Percentiles rank a stretch among this genome's conserved stretches.
These are phyloP conservation scores for Trachops cirrhosus DNA, from an alignment of 2,797 vertebrate species.

Conservation along the genomic window DNA sequence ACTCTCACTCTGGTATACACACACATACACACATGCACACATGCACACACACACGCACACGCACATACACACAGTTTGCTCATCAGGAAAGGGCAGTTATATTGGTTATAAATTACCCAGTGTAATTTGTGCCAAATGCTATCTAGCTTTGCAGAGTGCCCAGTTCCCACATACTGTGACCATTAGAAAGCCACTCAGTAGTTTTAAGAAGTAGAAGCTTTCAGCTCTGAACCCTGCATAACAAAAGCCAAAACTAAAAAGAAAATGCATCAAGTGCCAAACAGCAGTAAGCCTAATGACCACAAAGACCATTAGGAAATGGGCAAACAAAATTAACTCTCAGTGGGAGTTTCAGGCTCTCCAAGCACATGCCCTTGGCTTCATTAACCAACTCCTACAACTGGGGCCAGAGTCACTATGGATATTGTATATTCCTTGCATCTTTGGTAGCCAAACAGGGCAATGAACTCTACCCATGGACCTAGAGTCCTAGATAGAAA, in stretches of 20 bases:
- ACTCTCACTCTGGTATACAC: not conserved
- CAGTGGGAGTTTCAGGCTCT: constrained; percentile 27
- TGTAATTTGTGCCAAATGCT: not conserved
- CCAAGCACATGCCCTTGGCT: not conserved
- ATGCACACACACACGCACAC: too few species aligned
- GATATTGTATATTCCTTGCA: not conserved
- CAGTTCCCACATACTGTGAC: not conserved
- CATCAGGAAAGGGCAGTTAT: not conserved
- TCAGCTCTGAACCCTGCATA: not conserved
- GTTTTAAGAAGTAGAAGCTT: constrained; percentile 32
- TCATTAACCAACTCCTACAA: constrained; percentile 27
- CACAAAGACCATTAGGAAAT: constrained; percentile 30
- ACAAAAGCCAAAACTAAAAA: constrained; percentile 47
- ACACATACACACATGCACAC: too few species aligned
- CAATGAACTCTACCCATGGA: not conserved
- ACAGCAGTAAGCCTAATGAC: constrained; percentile 41
- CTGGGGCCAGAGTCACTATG: not conserved
- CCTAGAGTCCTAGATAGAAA: not conserved
- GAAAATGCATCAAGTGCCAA: not conserved
- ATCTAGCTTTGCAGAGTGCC: not conserved
- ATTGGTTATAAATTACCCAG: constrained; percentile 16
- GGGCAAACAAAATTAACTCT: constrained; percentile 56
- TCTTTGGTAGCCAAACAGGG: not conserved
- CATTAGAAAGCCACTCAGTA: constrained; percentile 7
- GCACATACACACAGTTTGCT: not conserved